phyloP scores from a whole-genome alignment of 2,888 invertebrate genomes.

The Tiliacea aurago region DNA sequence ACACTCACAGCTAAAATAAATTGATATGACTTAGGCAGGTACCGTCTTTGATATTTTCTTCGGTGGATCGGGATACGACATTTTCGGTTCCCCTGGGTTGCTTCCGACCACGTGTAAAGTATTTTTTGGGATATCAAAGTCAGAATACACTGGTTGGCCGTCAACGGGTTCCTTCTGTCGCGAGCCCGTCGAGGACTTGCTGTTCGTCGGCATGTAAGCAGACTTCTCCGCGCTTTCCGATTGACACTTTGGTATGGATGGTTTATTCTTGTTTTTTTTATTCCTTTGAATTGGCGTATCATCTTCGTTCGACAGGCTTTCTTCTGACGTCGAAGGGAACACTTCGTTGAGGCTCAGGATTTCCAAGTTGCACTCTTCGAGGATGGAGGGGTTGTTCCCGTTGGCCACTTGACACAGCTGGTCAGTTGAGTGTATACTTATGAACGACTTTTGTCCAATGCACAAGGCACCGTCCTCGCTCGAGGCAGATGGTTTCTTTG shows the following conservation, averaged over 20 bases:
- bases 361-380: conserved; percentile 86
- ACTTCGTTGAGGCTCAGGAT: conserved; percentile 86
- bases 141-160: conserved; percentile 81
- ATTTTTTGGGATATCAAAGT: conserved; percentile 85
- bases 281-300: conserved; percentile 77
- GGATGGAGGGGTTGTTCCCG: conserved; percentile 72
- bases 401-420: conserved; percentile 84
- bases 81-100: conserved; percentile 88
- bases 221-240: conserved; percentile 74
- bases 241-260: conserved; percentile 68
- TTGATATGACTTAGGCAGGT: conserved; percentile 45
- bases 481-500: conserved; percentile 81
- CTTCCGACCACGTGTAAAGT: conserved; percentile 87
- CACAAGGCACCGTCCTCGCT: conserved; percentile 75
- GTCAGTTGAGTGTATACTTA: conserved; percentile 88
- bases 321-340: conserved; percentile 88
- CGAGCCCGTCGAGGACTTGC: conserved; percentile 84
- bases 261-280: conserved; percentile 74
- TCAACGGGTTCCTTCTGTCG: conserved; percentile 78
- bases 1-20: conserved; percentile 33
- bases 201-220: conserved; percentile 83
- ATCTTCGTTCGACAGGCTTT: conserved; percentile 85
- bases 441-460: conserved; percentile 85
- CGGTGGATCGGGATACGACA: conserved; percentile 85
- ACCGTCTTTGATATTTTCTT: conserved; percentile 88